These are phyloP conservation scores for Drosophila kuntzei DNA, from an alignment of 2,888 invertebrate genomes.

Conservation along the genomic window DNA sequence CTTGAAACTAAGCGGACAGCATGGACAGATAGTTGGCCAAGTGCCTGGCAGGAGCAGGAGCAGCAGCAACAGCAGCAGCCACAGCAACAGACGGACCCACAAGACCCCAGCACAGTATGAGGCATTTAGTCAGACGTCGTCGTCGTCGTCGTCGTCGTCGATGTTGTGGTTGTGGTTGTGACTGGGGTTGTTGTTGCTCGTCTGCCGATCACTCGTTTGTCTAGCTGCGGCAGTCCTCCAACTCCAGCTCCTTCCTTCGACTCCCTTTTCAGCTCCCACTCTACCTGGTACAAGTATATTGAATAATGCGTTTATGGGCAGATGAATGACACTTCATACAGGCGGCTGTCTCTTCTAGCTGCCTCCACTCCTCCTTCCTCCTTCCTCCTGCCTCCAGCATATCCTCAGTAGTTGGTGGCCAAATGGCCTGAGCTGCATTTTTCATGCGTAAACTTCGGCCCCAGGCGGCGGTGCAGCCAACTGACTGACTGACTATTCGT, in stretches of 20 bases:
- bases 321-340: slow-evolving; percentile 85
- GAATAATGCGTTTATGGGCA: slow-evolving; percentile 84
- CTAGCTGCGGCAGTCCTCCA: slow-evolving; percentile 65
- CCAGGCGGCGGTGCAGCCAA: slow-evolving; percentile 35
- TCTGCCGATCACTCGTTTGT: slow-evolving; percentile 81
- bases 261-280: slow-evolving; percentile 7
- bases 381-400: slow-evolving; percentile 34
- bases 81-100: slow-evolving; percentile 43
- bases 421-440: slow-evolving; percentile 67
- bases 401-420: slow-evolving; percentile 60
- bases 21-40: slow-evolving; percentile 52
- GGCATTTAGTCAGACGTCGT: slow-evolving; percentile 81
- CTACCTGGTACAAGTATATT: slow-evolving; percentile 62
- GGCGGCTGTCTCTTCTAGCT: slow-evolving; percentile 68
- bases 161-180: slow-evolving; percentile 50
- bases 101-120: slow-evolving; percentile 77
- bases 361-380: slow-evolving; percentile 12
- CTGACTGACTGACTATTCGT: slow-evolving; percentile 69
- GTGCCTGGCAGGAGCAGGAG: slow-evolving; percentile 23
- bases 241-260: slow-evolving; percentile 12
- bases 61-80: slow-evolving; percentile 27
- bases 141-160: slow-evolving; percentile 33
- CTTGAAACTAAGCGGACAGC: slow-evolving; percentile 76
- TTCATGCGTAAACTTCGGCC: slow-evolving; percentile 77
- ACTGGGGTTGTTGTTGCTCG: slow-evolving; percentile 60